These are phyloP conservation scores for Turritopsis rubra DNA, from an alignment of 30 jellyfish, hydroid and myxozoan species.

Conservation along the genomic window DNA sequence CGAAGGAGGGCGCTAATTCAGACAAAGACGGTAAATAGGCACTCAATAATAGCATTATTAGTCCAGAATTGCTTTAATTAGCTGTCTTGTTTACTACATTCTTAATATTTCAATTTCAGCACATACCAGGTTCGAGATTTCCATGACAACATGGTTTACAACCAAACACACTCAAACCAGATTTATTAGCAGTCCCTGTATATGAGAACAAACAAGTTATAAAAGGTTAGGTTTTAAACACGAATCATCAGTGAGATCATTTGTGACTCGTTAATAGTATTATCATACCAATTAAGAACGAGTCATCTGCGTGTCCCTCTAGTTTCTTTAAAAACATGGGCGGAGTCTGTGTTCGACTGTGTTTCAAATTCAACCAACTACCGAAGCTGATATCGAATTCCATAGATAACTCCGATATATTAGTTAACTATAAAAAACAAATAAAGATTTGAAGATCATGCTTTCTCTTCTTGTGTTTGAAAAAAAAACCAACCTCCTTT, in stretches of 20 bases:
- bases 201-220: too few species aligned
- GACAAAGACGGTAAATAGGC: too few species aligned
- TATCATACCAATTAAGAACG: constrained; percentile 32
- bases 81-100: too few species aligned
- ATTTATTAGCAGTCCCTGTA: constrained; percentile 51
- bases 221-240: too few species aligned
- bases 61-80: too few species aligned
- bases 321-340: not conserved
- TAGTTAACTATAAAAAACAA: constrained; percentile 40
- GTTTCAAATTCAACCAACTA: constrained; percentile 49
- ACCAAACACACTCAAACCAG: constrained; percentile 71
- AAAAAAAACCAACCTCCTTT: too few species aligned
- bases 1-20: too few species aligned
- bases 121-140: constrained; percentile 63
- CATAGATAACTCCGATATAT: constrained; percentile 56
- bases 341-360: constrained; percentile 46
- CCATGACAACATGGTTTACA: constrained; percentile 58
- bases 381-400: constrained; percentile 41
- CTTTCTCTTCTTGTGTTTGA: too few species aligned
- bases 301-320: not conserved
- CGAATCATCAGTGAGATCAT: too few species aligned
- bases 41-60: too few species aligned
- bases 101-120: too few species aligned
- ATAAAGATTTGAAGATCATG: constrained; percentile 1
- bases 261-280: too few species aligned